Evolutionary conservation across 2,113 vertebrate species (phyloP).

Genomic region (Gallinago jamesoni): DNA sequence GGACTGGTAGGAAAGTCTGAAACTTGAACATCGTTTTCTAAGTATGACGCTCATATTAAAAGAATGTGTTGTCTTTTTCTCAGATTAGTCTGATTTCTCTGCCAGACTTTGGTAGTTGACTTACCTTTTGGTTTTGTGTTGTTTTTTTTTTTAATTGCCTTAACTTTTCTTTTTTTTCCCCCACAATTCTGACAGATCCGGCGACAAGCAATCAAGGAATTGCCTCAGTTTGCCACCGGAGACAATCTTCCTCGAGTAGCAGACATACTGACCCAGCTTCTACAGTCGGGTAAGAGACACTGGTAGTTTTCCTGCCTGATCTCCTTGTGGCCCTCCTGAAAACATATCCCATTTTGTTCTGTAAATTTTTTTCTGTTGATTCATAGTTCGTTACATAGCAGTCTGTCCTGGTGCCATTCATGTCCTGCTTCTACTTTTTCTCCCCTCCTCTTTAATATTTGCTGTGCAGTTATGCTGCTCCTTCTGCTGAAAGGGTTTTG

Average conservation of each 20-base stretch:
- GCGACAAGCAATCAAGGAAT: conserved; percentile 95
- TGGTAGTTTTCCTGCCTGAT: neutral
- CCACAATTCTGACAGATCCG: conserved; percentile 82
- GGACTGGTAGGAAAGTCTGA: neutral
- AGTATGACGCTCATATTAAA: neutral
- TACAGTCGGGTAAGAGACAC: conserved; percentile 87
- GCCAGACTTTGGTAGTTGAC: neutral
- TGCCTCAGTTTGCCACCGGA: conserved; percentile 94
- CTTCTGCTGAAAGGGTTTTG: no score
- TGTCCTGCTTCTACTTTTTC: neutral
- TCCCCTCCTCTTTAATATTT: neutral
- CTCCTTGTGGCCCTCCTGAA: neutral
- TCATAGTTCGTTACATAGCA: neutral
- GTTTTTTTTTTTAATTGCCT: neutral
- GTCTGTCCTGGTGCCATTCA: neutral
- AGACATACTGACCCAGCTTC: conserved; percentile 94
- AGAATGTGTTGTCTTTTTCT: neutral
- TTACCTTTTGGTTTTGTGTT: neutral
- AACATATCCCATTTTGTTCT: neutral
- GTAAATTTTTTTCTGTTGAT: neutral
- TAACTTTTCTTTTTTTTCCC: neutral
- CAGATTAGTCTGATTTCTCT: neutral
- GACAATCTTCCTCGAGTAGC: conserved; percentile 95
- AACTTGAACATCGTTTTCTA: neutral
- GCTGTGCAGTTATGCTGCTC: neutral